Evolutionary conservation across 1,140 invertebrate genomes (phyloP).

Genomic region (Anoplolepis gracilipes): DNA sequence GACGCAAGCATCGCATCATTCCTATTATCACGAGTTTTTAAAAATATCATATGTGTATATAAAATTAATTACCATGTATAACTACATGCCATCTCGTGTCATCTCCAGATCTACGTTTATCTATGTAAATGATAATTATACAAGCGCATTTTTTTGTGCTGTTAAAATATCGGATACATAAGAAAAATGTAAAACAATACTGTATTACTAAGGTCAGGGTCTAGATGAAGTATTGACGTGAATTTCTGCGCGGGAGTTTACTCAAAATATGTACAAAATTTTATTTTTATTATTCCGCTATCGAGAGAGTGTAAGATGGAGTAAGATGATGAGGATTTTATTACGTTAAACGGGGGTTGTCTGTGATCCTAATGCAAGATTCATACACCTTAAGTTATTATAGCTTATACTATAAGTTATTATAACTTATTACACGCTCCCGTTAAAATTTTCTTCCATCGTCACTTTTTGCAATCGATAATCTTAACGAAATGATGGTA

Average conservation of each 20-base stretch:
- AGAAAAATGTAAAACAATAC: not conserved
- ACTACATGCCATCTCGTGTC: slow-evolving; percentile 25
- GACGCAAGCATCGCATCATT: slow-evolving; percentile 75
- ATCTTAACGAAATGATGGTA: not conserved
- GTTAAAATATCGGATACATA: not conserved
- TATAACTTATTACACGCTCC: slow-evolving; percentile 31
- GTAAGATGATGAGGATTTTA: slow-evolving; percentile 28
- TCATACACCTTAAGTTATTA: slow-evolving; percentile 28
- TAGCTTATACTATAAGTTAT: slow-evolving; percentile 44
- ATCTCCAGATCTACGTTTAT: slow-evolving; percentile 29
- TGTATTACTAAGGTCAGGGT: slow-evolving; percentile 39
- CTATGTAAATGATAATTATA: slow-evolving; percentile 4
- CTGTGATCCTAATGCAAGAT: slow-evolving; percentile 51
- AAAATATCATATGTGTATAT: slow-evolving; percentile 67
- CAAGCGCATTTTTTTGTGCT: slow-evolving; percentile 13
- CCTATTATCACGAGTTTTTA: slow-evolving; percentile 76
- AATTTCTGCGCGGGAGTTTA: slow-evolving; percentile 25
- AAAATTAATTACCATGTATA: slow-evolving; percentile 6
- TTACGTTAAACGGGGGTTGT: slow-evolving; percentile 41
- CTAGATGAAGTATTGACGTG: slow-evolving; percentile 19
- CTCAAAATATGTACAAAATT: slow-evolving; percentile 36
- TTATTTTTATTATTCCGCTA: slow-evolving; percentile 58
- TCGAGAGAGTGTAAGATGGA: slow-evolving; percentile 3
- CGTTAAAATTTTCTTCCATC: slow-evolving; percentile 49
- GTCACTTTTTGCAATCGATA: not conserved